These are phyloP conservation scores for Peromyscus polionotus DNA, from an alignment of 2,113 vertebrate species.

Conservation along the genomic window DNA sequence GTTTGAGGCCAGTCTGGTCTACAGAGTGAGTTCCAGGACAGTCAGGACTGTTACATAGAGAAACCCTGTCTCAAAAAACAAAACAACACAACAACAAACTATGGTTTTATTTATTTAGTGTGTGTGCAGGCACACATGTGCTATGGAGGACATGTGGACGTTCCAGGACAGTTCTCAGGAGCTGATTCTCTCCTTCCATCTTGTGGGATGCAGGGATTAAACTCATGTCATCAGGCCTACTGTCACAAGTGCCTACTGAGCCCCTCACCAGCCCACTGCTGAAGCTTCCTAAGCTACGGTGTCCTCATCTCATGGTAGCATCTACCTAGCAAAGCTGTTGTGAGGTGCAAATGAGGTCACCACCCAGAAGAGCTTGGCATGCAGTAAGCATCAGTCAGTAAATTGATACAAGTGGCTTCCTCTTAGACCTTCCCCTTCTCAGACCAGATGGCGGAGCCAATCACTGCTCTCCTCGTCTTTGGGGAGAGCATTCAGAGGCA, in stretches of 20 bases:
- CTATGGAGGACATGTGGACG: neutral
- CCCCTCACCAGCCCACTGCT: neutral
- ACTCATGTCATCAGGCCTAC: neutral
- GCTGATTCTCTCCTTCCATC: neutral
- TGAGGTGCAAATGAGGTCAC: conserved; percentile 13
- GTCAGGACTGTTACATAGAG: neutral
- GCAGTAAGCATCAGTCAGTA: neutral
- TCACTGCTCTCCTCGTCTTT: neutral
- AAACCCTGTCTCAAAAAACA: neutral
- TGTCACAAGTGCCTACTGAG: neutral
- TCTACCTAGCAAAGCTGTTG: neutral
- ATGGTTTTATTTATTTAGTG: neutral
- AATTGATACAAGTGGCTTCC: neutral
- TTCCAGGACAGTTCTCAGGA: neutral
- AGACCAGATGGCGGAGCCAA: neutral
- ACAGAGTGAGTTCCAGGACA: neutral
- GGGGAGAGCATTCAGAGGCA: neutral
- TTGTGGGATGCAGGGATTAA: neutral
- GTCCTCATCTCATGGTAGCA: neutral
- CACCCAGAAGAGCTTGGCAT: neutral
- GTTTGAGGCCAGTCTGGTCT: neutral
- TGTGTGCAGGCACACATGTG: neutral
- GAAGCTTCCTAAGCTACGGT: neutral
- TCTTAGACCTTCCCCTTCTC: neutral
- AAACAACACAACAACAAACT: neutral